Evolutionary conservation across 35 echinoderm and acorn worm species (phyloP).

Genomic region (Holothuria glaberrima): DNA sequence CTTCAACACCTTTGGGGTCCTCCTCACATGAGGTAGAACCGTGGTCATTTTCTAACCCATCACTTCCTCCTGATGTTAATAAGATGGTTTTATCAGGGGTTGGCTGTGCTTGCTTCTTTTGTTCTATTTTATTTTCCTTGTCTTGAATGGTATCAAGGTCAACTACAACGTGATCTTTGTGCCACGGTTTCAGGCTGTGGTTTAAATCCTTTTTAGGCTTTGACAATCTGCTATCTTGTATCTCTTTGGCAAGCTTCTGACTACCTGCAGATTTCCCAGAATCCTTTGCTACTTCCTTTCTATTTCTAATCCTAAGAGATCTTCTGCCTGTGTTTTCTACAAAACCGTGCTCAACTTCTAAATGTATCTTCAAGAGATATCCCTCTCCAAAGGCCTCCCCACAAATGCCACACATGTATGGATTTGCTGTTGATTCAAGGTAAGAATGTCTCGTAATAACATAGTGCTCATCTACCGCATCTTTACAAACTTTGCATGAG

Average conservation of each 20-base stretch:
- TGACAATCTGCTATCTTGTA: not conserved
- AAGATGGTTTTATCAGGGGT: slow-evolving; percentile 31
- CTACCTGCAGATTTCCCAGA: not conserved
- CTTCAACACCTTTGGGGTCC: not conserved
- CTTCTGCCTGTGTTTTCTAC: slow-evolving; percentile 13
- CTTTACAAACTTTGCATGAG: slow-evolving; percentile 32
- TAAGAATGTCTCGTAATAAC: slow-evolving; percentile 22
- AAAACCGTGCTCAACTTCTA: slow-evolving; percentile 55
- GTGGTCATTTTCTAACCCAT: not conserved
- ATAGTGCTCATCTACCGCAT: slow-evolving; percentile 16
- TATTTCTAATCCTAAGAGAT: slow-evolving; percentile 31
- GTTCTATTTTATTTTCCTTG: slow-evolving; percentile 18
- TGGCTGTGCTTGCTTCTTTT: not conserved
- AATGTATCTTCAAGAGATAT: slow-evolving; percentile 43
- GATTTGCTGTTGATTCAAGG: slow-evolving; percentile 19
- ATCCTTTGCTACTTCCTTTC: not conserved
- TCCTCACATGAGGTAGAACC: not conserved
- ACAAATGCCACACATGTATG: slow-evolving; percentile 59
- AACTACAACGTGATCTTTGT: too few species aligned
- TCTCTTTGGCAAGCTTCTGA: not conserved
- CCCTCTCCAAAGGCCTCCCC: slow-evolving; percentile 33
- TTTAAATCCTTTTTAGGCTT: not conserved
- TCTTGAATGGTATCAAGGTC: not conserved
- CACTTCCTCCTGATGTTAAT: not conserved
- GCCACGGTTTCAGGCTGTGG: not conserved